Percentiles rank a stretch among this genome's conserved stretches.
phyloP scores from a whole-genome alignment of 1,140 invertebrate species.

The Tetramorium simillimum region DNA sequence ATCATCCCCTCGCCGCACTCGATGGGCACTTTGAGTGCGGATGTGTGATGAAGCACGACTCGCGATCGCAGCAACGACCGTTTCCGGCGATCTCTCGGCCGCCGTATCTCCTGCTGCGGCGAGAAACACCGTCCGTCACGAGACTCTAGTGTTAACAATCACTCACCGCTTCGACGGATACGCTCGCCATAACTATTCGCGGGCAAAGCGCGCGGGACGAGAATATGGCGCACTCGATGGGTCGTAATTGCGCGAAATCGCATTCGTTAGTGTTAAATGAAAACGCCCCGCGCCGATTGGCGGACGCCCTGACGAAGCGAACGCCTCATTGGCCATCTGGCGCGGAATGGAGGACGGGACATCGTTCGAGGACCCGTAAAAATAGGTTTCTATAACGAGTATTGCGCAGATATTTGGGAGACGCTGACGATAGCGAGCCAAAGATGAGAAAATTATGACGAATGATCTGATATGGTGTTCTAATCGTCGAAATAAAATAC shows the following conservation, averaged over 20 bases:
- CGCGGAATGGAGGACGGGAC: too few relatives aligned
- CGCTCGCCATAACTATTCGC: not conserved
- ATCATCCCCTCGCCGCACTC: not conserved
- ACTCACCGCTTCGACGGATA: not conserved
- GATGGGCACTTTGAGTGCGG: too few relatives aligned
- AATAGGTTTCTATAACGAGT: too few relatives aligned
- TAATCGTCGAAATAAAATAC: not conserved
- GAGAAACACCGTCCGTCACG: not conserved
- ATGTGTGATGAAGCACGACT: not conserved
- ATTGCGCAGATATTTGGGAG: too few relatives aligned
- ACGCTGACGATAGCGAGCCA: too few relatives aligned
- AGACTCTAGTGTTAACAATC: not conserved
- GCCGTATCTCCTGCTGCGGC: not conserved
- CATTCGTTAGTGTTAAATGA: not conserved
- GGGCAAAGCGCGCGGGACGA: constrained; percentile 14
- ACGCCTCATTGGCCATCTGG: not conserved
- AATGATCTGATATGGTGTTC: not conserved
- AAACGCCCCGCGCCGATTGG: not conserved
- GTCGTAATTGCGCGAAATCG: not conserved
- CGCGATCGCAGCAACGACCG: not conserved
- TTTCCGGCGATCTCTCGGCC: not conserved
- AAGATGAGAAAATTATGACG: too few relatives aligned
- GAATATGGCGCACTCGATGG: constrained; percentile 27
- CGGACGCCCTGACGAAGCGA: not conserved
- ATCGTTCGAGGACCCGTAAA: too few relatives aligned